phyloP scores from a whole-genome alignment of 2,113 vertebrate genomes.

The Plectropomus leopardus region DNA sequence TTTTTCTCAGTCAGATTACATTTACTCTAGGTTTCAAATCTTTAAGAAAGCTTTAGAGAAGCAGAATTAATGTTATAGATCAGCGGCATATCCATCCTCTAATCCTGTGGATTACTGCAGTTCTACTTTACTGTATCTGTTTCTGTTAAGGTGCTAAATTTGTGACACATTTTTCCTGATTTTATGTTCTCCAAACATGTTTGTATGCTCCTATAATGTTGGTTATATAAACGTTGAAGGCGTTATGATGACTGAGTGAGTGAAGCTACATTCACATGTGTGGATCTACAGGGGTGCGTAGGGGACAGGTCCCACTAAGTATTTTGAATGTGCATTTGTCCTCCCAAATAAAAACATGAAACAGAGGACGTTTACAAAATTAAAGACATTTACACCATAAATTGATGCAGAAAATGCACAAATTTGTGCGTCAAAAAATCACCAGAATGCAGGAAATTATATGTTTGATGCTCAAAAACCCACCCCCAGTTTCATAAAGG shows the following conservation, averaged over 20 bases:
- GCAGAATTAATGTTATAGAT: constrained; percentile 34
- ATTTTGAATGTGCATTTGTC: too few relatives aligned
- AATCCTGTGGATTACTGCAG: constrained; percentile 59
- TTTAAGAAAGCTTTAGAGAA: constrained; percentile 39
- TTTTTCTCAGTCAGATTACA: constrained; percentile 31
- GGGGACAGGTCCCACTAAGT: too few relatives aligned
- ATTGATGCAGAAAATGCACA: too few relatives aligned
- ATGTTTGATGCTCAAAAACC: too few relatives aligned
- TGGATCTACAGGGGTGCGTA: too few relatives aligned
- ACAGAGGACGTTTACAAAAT: too few relatives aligned
- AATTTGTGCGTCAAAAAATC: too few relatives aligned
- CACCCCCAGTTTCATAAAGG: too few relatives aligned
- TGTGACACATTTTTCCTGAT: background rate
- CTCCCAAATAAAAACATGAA: too few relatives aligned
- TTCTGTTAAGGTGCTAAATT: background rate
- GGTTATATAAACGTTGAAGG: background rate
- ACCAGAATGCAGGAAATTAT: too few relatives aligned
- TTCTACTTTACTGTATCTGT: constrained; percentile 12
- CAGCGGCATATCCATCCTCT: constrained; percentile 26
- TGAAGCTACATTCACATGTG: background rate
- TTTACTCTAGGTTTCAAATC: constrained; percentile 28
- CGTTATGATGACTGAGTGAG: background rate
- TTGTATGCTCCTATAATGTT: background rate
- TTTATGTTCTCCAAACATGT: background rate
- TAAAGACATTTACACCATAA: too few relatives aligned